Conservation (phyloP, 2,888 invertebrate species). For the Gastrophysa polygoni region DNA sequence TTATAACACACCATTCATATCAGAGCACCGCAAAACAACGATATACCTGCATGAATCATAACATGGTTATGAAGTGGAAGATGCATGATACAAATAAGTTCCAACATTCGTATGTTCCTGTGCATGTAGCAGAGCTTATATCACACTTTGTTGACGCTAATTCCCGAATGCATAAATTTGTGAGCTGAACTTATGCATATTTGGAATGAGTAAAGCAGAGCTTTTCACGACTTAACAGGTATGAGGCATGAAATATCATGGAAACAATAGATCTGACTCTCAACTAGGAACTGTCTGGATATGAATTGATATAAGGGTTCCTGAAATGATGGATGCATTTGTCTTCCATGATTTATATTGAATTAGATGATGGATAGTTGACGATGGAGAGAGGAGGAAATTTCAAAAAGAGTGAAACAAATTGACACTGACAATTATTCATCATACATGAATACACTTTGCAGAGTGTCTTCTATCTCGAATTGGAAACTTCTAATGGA, state of each 20-base stretch:
- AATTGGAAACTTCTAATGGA: too few species aligned
- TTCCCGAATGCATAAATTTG: slow-evolving; percentile 31
- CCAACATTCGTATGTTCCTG: slow-evolving; percentile 18
- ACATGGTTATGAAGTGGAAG: background rate
- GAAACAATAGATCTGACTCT: background rate
- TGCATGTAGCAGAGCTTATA: slow-evolving; percentile 25
- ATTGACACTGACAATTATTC: too few species aligned
- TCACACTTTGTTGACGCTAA: slow-evolving; percentile 30
- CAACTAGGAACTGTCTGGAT: background rate
- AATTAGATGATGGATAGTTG: too few species aligned
- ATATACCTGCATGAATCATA: background rate
- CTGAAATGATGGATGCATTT: background rate
- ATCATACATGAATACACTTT: too few species aligned
- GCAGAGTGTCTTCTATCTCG: too few species aligned
- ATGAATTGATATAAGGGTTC: background rate
- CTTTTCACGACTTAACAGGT: slow-evolving; percentile 27
- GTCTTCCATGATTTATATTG: too few species aligned
- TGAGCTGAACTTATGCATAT: slow-evolving; percentile 28
- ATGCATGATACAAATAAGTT: slow-evolving; percentile 14
- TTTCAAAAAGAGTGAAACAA: too few species aligned
- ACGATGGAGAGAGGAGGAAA: too few species aligned
- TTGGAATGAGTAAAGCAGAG: slow-evolving; percentile 23
- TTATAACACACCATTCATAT: background rate
- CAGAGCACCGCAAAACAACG: background rate
- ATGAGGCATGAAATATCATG: slow-evolving; percentile 1